Base-by-base conservation (phyloP, 2,888 invertebrate genomes). In the Tipula confusa region DNA sequence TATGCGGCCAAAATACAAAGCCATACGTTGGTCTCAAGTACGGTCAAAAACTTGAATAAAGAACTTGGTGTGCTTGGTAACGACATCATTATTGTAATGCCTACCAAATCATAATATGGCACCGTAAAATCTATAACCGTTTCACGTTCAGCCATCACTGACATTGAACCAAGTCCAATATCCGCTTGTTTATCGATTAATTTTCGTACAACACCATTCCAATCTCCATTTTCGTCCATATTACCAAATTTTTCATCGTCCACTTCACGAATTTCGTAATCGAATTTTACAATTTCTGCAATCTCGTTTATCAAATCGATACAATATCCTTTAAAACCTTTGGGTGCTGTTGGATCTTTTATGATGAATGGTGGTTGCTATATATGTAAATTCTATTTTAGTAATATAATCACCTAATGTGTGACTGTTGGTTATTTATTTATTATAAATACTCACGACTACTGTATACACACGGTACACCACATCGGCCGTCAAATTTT, bases 101-200 rank as follows among this genome's bases (percentile, higher is more conserved):
- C 99, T 0, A 99, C 98, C 85, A 98, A 92, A 90, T 99, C 99
- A 89, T 99, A 99, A 89, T 97, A 99, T 0, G 99, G 98, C 0
- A 99, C 97, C 0, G 99, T 99, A 88, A 98, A 99, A 89, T 99
- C 99, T 1, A 99, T 97, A 0, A 98, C 97, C 87, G 96, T 97
- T 90, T 98, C 98, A 43, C 99, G 91, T 86, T 98, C 98, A 0
- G 98, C 98, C 97, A 98, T 98, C 0, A 99, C 98, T 0, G 98
- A 97, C 88, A 99, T 92, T 0, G 98, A 96, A 1, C 97, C 97
- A 7, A 99, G 89, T 0, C 96, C 98, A 86, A 99, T 97, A 88
- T 99, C 98, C 0, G 98, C 98, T 86, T 93, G 92, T 91, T 96
- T 95, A 86, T 95, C 95, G 84, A 95, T 93, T 28, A 96, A 89